These are phyloP conservation scores for Mohoua ochrocephala DNA, from an alignment of 2,113 vertebrate genomes.

Conservation along the genomic window DNA sequence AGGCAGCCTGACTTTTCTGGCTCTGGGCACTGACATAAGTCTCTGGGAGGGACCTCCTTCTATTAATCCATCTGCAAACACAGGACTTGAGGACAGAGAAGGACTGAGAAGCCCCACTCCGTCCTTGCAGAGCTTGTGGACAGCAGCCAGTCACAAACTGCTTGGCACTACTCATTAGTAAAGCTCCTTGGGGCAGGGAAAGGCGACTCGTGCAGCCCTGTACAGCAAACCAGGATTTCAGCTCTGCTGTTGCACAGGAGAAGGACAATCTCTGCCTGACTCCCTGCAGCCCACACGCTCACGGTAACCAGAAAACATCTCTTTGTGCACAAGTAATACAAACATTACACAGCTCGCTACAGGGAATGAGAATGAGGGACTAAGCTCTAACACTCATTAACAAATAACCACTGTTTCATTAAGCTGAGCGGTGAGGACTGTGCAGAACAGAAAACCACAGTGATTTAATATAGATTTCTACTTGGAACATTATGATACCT, in stretches of 20 bases:
- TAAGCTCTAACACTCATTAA: slow-evolving; percentile 37
- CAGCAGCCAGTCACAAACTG: background rate
- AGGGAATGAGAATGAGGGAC: background rate
- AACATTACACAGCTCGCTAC: background rate
- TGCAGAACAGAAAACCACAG: slow-evolving; percentile 33
- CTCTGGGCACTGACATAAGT: background rate
- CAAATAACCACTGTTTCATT: slow-evolving; percentile 53
- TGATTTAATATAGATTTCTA: slow-evolving; percentile 82
- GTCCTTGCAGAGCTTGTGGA: background rate
- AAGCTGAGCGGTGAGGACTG: background rate
- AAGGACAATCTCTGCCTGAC: background rate
- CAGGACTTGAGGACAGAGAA: background rate
- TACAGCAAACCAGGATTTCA: background rate
- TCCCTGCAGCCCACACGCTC: background rate
- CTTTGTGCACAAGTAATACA: background rate
- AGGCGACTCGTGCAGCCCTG: background rate
- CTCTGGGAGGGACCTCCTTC: background rate
- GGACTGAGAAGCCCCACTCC: background rate
- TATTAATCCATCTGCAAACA: background rate
- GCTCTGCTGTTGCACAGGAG: background rate
- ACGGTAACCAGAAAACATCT: background rate
- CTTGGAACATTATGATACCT: slow-evolving; percentile 76
- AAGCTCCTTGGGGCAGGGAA: background rate
- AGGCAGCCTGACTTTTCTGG: background rate
- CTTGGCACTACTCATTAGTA: background rate